phyloP scores from a whole-genome alignment of 2,888 invertebrate species.

The Lepidochrysops patricia region DNA sequence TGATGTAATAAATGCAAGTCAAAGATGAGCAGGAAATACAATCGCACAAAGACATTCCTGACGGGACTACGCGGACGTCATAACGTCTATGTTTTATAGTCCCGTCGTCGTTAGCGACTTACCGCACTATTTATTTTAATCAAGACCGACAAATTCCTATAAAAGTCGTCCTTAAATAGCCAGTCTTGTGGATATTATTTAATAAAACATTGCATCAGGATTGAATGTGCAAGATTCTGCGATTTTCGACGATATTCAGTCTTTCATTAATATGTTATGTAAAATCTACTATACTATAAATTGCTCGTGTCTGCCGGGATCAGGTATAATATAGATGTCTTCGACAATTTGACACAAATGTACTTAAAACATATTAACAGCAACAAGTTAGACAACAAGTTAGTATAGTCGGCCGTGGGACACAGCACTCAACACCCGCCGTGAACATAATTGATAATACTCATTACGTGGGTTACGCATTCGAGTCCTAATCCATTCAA shows the following conservation, averaged over 20 bases:
- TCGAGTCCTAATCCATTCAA: not conserved
- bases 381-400: no score
- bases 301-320: no score
- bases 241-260: not conserved
- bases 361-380: no score
- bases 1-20: slow-evolving; percentile 32
- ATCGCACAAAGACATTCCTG: slow-evolving; percentile 46
- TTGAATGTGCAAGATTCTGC: not conserved
- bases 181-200: not conserved
- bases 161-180: slow-evolving; percentile 4
- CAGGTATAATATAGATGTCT: no score
- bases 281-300: no score
- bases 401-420: not conserved
- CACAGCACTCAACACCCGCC: not conserved
- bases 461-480: not conserved
- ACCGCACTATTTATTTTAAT: slow-evolving; percentile 18
- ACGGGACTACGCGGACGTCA: slow-evolving; percentile 46
- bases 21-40: slow-evolving; percentile 52
- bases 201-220: not conserved
- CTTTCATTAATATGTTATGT: not conserved
- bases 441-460: not conserved
- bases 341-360: no score
- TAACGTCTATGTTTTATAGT: slow-evolving; percentile 38
- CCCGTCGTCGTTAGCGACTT: slow-evolving; percentile 14
- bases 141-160: slow-evolving; percentile 16